Conservation (phyloP, 2,113 vertebrate species). For the Spea multiplicata region DNA sequence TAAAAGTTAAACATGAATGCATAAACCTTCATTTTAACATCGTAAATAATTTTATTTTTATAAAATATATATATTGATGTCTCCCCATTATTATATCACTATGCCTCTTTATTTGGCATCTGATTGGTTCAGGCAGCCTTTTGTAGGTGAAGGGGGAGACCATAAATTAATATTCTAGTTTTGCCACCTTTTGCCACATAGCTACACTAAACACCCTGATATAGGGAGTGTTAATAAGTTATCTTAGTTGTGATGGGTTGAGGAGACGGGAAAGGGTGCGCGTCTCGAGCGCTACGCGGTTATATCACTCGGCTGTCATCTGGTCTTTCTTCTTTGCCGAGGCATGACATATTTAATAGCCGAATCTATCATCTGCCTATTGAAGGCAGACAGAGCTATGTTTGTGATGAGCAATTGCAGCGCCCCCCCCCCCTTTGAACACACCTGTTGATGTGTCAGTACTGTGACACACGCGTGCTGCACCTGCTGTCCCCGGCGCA, state of each 20-base stretch:
- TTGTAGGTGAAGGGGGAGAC: no score
- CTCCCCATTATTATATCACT: no score
- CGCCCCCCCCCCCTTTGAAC: background rate
- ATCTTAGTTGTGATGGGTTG: no score
- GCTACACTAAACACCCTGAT: background rate
- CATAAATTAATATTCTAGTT: no score
- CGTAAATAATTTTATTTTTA: no score
- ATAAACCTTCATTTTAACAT: no score
- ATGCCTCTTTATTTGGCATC: no score
- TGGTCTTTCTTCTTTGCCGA: background rate
- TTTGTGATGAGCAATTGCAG: conserved; percentile 15
- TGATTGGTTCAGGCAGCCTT: no score
- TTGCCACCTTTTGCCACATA: no score
- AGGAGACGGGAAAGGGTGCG: background rate
- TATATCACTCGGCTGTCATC: background rate
- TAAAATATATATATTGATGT: no score
- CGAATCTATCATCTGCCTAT: no score
- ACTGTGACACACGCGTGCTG: conserved; percentile 27
- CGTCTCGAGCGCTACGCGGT: background rate
- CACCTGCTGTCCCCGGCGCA: conserved; percentile 38
- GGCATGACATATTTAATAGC: background rate
- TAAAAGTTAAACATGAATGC: no score
- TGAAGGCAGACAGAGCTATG: conserved; percentile 9
- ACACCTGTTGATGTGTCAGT: conserved; percentile 30
- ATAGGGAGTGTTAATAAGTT: background rate